Evolutionary conservation across 2,113 vertebrate species (phyloP), one percentile per base, ranked within the genome.

Genomic region (Pterocles burchelli): DNA sequence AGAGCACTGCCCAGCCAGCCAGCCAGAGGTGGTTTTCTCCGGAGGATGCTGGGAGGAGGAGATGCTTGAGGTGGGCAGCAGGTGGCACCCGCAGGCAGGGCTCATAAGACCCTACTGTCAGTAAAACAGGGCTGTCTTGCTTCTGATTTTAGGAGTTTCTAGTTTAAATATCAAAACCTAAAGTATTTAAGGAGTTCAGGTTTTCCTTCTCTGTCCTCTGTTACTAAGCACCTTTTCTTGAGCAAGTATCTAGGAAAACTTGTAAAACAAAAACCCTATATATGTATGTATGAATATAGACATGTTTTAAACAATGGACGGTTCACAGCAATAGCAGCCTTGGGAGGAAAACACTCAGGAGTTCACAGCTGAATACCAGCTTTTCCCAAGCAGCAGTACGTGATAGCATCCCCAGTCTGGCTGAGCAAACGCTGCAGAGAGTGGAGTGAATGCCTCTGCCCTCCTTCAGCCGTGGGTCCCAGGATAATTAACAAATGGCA

Each of bases 281-380:
- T 7, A 10, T 0, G 0, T 17, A 10, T 1, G 0, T 11, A 29
- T 6, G 18, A 58, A 52, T 5, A 62, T 0, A n/a, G 28, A 12
- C 14, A 7, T 33, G 8, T 67, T 70, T 36, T 5, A 43, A 67
- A 54, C 45, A 61, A 13, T 1, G 82, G 66, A 31, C 24, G n/a
- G 24, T 2, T 59, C 63, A 21, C 19, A 21, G 49, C 1, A 7
- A 71, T 11, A 33, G 52, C 22, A 33, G 19, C 14, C n/a, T 7
- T 9, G 61, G 67, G 59, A 91, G 55, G 83, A 65, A 36, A 87
- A 12, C 49, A 22, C 28, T 61, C 17, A 2, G 48, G 70, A 67
- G 13, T 3, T 65, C 14, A 2, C 38, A 55, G 68, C 4, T 59
- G 86, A 66, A 10, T 5, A 67, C 29, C 25, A 57, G 7, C 21